phyloP scores from a whole-genome alignment of 2,888 invertebrate genomes.

The Metopia argyrocephala region DNA sequence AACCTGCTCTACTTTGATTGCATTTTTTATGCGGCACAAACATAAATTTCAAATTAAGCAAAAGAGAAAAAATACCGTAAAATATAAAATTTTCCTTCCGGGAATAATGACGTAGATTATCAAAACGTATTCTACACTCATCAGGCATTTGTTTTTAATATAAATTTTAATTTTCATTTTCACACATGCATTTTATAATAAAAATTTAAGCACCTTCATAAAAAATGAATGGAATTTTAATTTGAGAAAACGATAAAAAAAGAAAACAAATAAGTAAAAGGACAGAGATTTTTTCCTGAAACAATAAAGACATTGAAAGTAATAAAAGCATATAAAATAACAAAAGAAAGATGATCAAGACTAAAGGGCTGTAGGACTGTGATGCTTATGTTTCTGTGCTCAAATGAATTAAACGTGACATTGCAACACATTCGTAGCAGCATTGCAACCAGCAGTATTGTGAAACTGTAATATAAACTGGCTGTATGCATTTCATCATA shows the following conservation, averaged over 20 bases:
- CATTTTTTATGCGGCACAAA: too few species aligned
- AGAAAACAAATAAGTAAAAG: neutral
- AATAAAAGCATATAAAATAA: too few species aligned
- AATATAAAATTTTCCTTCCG: too few species aligned
- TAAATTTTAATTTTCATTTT: neutral
- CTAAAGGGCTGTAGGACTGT: constrained; percentile 36
- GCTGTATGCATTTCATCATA: too few species aligned
- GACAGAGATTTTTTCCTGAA: neutral
- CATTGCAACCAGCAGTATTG: constrained; percentile 35
- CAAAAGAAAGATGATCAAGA: neutral
- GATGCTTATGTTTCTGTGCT: neutral
- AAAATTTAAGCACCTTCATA: neutral
- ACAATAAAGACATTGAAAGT: too few species aligned
- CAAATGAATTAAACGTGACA: constrained; percentile 46
- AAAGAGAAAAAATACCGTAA: too few species aligned
- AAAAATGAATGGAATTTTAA: constrained; percentile 16
- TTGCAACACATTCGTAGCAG: constrained; percentile 44
- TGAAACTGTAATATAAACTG: too few species aligned
- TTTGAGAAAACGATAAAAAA: constrained; percentile 13
- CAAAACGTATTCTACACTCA: too few species aligned
- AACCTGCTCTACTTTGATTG: too few species aligned
- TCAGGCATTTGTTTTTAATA: too few species aligned
- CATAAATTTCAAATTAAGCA: too few species aligned
- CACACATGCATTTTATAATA: neutral
- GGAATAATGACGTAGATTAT: too few species aligned